Evolutionary conservation across 2,888 invertebrate species (phyloP).

Genomic region (Tillus elongatus): DNA sequence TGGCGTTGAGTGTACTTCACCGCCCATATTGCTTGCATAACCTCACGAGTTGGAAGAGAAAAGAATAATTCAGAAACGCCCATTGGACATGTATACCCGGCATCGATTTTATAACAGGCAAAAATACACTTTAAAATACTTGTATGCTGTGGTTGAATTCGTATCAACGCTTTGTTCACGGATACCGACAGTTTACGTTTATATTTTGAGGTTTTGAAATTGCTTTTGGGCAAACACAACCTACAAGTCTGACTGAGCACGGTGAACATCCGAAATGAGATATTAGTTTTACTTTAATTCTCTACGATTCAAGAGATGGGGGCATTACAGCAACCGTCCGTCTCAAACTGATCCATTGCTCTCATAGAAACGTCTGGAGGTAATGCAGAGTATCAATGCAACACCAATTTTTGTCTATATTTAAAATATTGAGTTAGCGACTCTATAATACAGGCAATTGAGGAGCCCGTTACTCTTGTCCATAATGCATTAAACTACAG

Average conservation of each 20-base stretch:
- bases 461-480: too few species aligned
- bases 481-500: too few species aligned
- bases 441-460: too few species aligned
- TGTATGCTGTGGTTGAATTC: constrained; percentile 27
- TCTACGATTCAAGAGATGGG: background rate
- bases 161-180: constrained; percentile 21
- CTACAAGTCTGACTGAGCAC: constrained; percentile 27
- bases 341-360: too few species aligned
- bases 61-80: constrained; percentile 46
- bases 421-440: too few species aligned
- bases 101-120: constrained; percentile 41
- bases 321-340: too few species aligned
- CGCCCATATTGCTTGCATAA: constrained; percentile 46
- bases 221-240: constrained; percentile 38
- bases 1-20: constrained; percentile 38
- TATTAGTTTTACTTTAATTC: constrained; percentile 1
- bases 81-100: constrained; percentile 43
- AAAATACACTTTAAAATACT: constrained; percentile 37
- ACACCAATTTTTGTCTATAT: too few species aligned
- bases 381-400: too few species aligned
- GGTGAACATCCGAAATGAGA: constrained; percentile 4
- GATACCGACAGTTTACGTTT: constrained; percentile 27
- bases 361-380: too few species aligned
- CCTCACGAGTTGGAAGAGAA: constrained; percentile 44
- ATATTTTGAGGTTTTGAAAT: constrained; percentile 38